Percentiles rank a stretch among this genome's conserved stretches.
Conservation (phyloP, 64 coral and sea anemone species). For the Platygyra sinensis region DNA sequence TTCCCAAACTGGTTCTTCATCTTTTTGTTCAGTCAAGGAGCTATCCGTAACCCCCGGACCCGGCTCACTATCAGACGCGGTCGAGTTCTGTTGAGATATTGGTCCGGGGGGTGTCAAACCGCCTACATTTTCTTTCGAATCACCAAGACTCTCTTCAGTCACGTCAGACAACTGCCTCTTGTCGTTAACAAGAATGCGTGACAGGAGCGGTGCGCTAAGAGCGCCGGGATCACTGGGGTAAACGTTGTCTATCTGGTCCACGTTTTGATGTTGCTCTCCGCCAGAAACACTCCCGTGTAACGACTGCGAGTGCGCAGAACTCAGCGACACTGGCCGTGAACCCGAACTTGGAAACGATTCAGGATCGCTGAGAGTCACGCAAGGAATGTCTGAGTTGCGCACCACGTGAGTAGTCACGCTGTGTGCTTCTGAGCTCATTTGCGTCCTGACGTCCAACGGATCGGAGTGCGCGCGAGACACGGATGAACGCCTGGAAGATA, state of each 20-base stretch:
- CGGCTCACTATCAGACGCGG: slow-evolving; percentile 28
- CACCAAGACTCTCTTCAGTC: slow-evolving; percentile 27
- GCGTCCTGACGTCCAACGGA: slow-evolving; percentile 9
- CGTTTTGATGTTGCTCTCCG: slow-evolving; percentile 15
- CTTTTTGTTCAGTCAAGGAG: neutral
- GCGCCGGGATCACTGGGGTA: neutral
- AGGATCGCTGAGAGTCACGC: slow-evolving; percentile 33
- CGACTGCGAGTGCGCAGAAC: neutral
- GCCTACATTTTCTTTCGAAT: slow-evolving; percentile 31
- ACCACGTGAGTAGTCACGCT: neutral
- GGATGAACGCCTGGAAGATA: slow-evolving; percentile 29
- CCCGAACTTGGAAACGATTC: slow-evolving; percentile 21
- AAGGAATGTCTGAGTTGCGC: slow-evolving; percentile 4
- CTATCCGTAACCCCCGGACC: neutral
- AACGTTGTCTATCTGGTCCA: slow-evolving; percentile 19
- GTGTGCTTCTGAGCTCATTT: neutral
- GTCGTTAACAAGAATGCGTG: slow-evolving; percentile 24
- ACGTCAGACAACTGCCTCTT: slow-evolving; percentile 38
- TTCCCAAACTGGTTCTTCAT: slow-evolving; percentile 11
- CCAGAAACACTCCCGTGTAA: slow-evolving; percentile 12
- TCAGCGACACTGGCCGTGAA: neutral
- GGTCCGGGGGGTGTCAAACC: slow-evolving; percentile 28
- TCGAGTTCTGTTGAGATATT: slow-evolving; percentile 43
- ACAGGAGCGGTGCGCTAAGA: neutral
- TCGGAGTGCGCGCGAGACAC: slow-evolving; percentile 27